Evolutionary conservation across 2,797 vertebrate species (phyloP), one percentile per base, ranked within the genome.

Genomic region (Chelon auratus): DNA sequence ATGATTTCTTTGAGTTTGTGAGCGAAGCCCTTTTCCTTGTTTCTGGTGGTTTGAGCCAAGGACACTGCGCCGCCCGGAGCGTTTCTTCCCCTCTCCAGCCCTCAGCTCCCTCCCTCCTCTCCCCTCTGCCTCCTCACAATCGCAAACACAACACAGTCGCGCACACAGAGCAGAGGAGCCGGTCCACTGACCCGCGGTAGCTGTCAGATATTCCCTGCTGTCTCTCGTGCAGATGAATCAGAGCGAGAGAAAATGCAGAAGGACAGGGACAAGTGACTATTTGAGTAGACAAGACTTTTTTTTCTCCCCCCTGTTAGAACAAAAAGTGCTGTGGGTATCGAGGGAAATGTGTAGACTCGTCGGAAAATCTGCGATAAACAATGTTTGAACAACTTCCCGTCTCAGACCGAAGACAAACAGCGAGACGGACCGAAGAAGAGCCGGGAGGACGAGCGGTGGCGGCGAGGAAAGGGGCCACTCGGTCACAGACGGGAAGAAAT

Each of bases 151-250:
- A 42, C 47, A 45, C 15, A 36, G 40, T 37, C 55, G 75, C 48
- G 55, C 39, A 70, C 47, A 50, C 73, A 50, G 40, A 68, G 77
- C 26, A 40, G 47, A 64, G 68, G 30, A 1, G 52, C 26, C 33
- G 12, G 48, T 75, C 76, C 83, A 68, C 63, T 85, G 80, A 86
- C 81, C 79, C 42, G 26, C 70, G 68, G 81, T 72, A 37, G 65
- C 72, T 78, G 76, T 77, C 76, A 68, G 59, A 82, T 76, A 54
- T 74, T 50, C 71, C 81, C 63, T 14, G 36, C 81, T 84, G 85
- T 75, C 76, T 77, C 70, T 81, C 77, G 74, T 69, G 59, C 54
- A 54, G 82, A 85, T 86, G 82, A 87, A 86, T 82, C 78, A 68
- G 74, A 84, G 83, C 51, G 52, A 77, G 54, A 72, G 71, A 73